These are phyloP conservation scores for Sphaerophoria taeniata DNA, from an alignment of 2,888 invertebrate genomes.

Conservation along the genomic window DNA sequence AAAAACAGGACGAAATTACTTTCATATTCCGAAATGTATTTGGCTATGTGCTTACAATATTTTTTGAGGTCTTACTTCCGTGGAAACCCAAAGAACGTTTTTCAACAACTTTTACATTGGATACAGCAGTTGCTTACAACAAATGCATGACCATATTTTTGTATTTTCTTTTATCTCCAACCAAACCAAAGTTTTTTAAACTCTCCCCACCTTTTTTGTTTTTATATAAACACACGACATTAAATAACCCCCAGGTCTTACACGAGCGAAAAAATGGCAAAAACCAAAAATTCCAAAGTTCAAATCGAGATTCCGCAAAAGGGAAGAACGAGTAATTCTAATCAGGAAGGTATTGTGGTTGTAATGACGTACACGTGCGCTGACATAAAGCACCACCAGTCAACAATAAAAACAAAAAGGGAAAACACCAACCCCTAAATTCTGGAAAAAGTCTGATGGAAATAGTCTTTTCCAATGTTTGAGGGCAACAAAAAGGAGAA, in stretches of 20 bases:
- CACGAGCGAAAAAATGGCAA: background rate
- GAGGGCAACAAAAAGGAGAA: background rate
- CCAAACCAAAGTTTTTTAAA: too few species aligned
- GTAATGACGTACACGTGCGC: constrained; percentile 59
- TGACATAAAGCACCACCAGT: background rate
- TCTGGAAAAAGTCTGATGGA: background rate
- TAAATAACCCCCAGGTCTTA: background rate
- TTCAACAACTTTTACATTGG: too few species aligned
- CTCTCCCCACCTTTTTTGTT: too few species aligned
- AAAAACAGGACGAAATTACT: too few species aligned
- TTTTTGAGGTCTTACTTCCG: background rate
- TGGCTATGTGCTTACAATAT: background rate
- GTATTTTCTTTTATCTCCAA: too few species aligned
- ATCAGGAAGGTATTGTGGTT: constrained; percentile 32
- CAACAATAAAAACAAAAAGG: too few species aligned
- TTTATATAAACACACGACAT: too few species aligned
- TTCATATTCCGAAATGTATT: too few species aligned
- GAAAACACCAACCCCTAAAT: background rate
- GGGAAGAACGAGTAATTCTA: constrained; percentile 15
- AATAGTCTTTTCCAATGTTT: background rate
- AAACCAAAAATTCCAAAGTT: constrained; percentile 41
- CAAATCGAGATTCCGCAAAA: background rate
- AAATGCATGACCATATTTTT: too few species aligned
- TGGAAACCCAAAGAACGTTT: too few species aligned
- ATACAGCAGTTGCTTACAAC: too few species aligned